Conservation (phyloP, 2,113 vertebrate genomes). For the Antechinus flavipes region DNA sequence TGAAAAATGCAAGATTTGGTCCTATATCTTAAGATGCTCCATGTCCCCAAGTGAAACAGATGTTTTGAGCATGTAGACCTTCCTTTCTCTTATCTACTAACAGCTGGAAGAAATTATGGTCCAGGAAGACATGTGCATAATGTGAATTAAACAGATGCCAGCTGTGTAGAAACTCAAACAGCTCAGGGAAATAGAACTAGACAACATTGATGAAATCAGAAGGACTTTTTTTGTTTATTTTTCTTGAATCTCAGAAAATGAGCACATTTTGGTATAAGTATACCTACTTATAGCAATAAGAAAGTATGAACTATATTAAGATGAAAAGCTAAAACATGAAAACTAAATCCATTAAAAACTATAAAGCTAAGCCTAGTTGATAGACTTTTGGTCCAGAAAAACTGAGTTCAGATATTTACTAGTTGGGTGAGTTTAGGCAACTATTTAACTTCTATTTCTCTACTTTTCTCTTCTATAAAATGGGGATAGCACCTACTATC, state of each 20-base stretch:
- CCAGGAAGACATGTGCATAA: conserved; percentile 39
- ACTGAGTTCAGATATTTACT: neutral
- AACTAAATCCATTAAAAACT: neutral
- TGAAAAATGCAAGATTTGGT: conserved; percentile 1
- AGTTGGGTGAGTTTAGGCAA: neutral
- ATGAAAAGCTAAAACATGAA: neutral
- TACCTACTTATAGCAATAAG: neutral
- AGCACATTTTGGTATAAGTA: conserved; percentile 2
- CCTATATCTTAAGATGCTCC: neutral
- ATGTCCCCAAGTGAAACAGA: neutral
- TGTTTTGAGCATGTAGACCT: neutral
- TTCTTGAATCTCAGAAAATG: conserved; percentile 28
- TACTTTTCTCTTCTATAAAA: neutral
- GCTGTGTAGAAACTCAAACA: conserved; percentile 52
- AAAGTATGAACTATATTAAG: neutral
- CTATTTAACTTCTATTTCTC: neutral
- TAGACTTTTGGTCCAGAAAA: neutral
- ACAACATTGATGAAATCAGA: conserved; percentile 55
- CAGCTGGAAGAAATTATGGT: conserved; percentile 64
- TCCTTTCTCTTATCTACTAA: neutral
- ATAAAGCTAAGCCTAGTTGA: neutral
- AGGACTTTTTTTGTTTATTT: conserved; percentile 47
- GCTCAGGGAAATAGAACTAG: conserved; percentile 50
- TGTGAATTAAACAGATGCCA: conserved; percentile 54
- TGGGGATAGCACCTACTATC: neutral